These are phyloP conservation scores for Fabriciana adippe DNA, from an alignment of 2,888 invertebrate species.

Conservation along the genomic window DNA sequence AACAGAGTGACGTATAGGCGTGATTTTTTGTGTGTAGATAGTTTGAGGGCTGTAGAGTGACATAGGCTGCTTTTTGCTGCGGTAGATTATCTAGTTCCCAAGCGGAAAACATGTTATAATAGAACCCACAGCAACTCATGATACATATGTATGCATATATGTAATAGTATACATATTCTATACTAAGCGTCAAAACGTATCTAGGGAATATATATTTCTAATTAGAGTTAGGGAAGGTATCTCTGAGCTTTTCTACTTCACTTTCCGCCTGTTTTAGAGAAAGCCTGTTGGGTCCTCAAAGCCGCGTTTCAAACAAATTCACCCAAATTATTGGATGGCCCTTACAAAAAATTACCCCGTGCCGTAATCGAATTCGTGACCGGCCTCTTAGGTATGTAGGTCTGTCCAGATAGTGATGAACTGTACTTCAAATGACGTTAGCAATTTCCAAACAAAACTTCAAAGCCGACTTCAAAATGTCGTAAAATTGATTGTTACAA, in stretches of 20 bases:
- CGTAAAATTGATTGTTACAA: no score
- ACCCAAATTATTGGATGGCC: constrained; percentile 11
- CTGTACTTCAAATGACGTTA: neutral
- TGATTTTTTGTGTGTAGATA: neutral
- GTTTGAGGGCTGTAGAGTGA: no score
- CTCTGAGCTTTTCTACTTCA: no score
- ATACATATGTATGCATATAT: no score
- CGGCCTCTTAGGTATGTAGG: constrained; percentile 15
- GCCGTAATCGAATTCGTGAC: constrained; percentile 12
- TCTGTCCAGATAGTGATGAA: neutral
- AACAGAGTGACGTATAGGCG: no score
- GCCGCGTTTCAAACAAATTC: constrained; percentile 2
- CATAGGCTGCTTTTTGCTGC: no score
- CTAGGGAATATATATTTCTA: no score
- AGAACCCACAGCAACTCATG: neutral
- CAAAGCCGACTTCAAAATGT: constrained; percentile 1
- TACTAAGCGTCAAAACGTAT: neutral
- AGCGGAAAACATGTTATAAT: neutral
- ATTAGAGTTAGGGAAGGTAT: no score
- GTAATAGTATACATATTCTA: no score
- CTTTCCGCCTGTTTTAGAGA: constrained; percentile 3
- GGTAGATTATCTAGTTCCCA: no score
- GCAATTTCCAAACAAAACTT: no score
- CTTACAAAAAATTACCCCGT: constrained; percentile 14
- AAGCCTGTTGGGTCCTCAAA: constrained; percentile 9